A percentile compares a stretch with the other conserved stretches of the same genome.
These are phyloP conservation scores for Caerostris extrusa DNA, from an alignment of 1,140 invertebrate species.

Conservation along the genomic window DNA sequence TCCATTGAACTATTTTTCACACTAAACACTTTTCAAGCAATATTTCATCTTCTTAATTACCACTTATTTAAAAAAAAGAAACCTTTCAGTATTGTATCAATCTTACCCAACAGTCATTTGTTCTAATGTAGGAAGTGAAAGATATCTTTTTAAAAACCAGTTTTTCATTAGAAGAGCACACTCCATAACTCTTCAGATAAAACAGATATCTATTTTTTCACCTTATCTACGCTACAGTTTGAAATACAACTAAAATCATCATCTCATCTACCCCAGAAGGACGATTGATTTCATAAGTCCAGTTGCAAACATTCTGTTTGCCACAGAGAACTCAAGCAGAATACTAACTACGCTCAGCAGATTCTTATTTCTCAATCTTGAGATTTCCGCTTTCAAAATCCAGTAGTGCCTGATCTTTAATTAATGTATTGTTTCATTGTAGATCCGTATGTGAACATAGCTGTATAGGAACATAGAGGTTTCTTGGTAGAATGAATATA, in stretches of 20 bases:
- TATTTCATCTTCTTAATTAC: no score
- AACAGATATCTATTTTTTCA: background rate
- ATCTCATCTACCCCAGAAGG: background rate
- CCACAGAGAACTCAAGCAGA: background rate
- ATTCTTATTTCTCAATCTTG: slow-evolving; percentile 17
- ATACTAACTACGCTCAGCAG: background rate
- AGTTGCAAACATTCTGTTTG: background rate
- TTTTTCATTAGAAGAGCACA: background rate
- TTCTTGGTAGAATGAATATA: background rate
- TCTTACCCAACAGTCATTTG: background rate
- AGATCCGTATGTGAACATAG: background rate
- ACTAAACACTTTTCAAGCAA: no score
- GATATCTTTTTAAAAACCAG: background rate
- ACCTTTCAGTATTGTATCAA: no score
- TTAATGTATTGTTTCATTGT: slow-evolving; percentile 27
- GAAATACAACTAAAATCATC: background rate
- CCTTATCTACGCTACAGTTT: background rate
- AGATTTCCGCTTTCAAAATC: slow-evolving; percentile 6
- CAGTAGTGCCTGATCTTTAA: background rate
- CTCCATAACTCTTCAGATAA: background rate
- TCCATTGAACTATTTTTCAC: no score
- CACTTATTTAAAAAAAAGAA: no score
- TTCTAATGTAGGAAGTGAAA: background rate
- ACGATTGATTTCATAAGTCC: background rate
- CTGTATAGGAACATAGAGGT: background rate